phyloP scores from a whole-genome alignment of 2,797 vertebrate genomes.

The Podarcis siculus region DNA sequence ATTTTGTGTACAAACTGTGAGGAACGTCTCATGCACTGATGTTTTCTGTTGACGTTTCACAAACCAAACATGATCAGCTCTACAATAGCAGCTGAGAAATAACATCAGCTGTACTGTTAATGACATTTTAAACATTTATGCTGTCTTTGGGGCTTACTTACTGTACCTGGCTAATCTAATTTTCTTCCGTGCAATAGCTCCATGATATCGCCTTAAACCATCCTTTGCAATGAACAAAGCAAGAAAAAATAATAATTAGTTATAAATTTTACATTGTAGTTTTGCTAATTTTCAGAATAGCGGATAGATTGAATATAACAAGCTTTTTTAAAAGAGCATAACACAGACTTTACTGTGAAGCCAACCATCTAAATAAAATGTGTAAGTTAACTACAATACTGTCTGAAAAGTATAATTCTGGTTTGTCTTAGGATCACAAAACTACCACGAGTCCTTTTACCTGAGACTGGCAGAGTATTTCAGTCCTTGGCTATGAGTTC shows the following conservation, averaged over 20 bases:
- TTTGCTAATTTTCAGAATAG: background rate
- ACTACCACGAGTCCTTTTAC: background rate
- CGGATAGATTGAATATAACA: background rate
- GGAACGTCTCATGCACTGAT: background rate
- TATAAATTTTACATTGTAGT: background rate
- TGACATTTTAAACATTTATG: background rate
- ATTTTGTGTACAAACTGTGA: background rate
- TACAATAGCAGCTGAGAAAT: background rate
- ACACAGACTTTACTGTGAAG: background rate
- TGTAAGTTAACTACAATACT: background rate
- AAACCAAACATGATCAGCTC: background rate
- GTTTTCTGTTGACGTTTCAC: background rate
- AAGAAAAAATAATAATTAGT: constrained; percentile 6
- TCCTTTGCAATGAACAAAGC: constrained; percentile 68
- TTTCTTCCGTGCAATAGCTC: constrained; percentile 77
- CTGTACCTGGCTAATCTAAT: constrained; percentile 79
- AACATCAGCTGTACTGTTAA: fast-evolving
- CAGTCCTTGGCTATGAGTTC: background rate
- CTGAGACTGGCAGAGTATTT: background rate
- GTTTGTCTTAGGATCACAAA: background rate
- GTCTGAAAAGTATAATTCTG: background rate
- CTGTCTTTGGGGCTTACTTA: background rate
- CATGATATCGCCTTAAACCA: constrained; percentile 72
- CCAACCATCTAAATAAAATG: background rate
- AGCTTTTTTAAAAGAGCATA: background rate